phyloP scores from a whole-genome alignment of 2,113 vertebrate species.

The Silurus asotus region DNA sequence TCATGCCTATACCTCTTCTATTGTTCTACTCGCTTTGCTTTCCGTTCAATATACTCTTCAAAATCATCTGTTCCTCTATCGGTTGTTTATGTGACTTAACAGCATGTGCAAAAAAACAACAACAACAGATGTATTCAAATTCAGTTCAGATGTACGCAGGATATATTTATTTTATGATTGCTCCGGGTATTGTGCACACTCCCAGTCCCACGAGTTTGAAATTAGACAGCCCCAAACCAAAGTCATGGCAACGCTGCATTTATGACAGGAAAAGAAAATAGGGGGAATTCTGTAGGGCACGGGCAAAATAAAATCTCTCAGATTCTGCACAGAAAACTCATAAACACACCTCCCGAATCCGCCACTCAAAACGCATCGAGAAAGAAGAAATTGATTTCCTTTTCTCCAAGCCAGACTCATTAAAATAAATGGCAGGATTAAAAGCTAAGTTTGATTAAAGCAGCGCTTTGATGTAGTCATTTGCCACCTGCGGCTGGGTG shows the following conservation, averaged over 20 bases:
- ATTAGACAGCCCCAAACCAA: conserved; percentile 40
- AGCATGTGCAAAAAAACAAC: conserved; percentile 10
- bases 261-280: conserved; percentile 21
- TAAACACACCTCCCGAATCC: conserved; percentile 26
- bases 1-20: neutral
- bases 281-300: conserved; percentile 26
- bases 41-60: neutral
- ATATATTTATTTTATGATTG: conserved; percentile 39
- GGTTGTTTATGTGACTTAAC: conserved; percentile 2
- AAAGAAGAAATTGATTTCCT: conserved; percentile 50
- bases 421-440: conserved; percentile 56
- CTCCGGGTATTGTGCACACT: conserved; percentile 32
- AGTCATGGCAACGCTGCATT: conserved; percentile 30
- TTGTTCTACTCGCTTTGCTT: conserved; percentile 9
- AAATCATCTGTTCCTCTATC: neutral
- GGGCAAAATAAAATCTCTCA: conserved; percentile 26
- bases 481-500: conserved; percentile 51
- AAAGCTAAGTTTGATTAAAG: conserved; percentile 57
- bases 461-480: conserved; percentile 51
- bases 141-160: conserved; percentile 28
- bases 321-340: conserved; percentile 6
- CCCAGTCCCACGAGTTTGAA: conserved; percentile 24
- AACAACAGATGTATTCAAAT: conserved; percentile 10
- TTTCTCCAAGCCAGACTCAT: conserved; percentile 51
- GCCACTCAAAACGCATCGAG: conserved; percentile 31